Percentiles rank a stretch among this genome's conserved stretches.
These are phyloP conservation scores for Cervus canadensis DNA, from an alignment of 2,113 vertebrate genomes.

Conservation along the genomic window DNA sequence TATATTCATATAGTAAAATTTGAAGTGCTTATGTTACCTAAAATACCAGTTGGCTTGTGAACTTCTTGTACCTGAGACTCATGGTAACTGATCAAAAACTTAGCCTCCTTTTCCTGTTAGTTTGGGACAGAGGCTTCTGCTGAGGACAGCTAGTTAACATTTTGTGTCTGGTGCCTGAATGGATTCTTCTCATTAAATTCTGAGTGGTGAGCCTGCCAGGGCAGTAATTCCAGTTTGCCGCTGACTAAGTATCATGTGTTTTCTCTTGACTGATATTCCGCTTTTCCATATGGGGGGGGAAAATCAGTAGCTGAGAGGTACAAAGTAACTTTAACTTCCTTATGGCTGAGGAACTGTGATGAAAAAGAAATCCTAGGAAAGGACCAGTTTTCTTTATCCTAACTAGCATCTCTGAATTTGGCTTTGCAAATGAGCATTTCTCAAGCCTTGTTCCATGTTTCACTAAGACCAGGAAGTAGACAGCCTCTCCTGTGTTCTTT, in stretches of 20 bases:
- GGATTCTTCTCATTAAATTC: conserved; percentile 20
- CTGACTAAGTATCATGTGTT: conserved; percentile 28
- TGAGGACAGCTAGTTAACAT: not conserved
- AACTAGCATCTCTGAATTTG: not conserved
- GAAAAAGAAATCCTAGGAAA: not conserved
- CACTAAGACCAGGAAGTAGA: not conserved
- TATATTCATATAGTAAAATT: not conserved
- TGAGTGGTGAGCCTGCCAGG: not conserved
- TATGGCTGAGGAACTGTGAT: not conserved
- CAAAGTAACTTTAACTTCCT: not conserved
- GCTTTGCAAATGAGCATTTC: not conserved
- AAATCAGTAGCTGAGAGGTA: not conserved
- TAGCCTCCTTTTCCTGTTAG: not conserved
- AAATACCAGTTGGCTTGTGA: not conserved
- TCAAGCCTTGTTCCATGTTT: not conserved
- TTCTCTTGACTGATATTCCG: not conserved
- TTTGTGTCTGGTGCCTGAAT: not conserved
- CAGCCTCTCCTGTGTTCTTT: not conserved
- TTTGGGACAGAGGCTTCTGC: not conserved
- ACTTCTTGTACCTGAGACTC: not conserved
- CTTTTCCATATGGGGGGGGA: not conserved
- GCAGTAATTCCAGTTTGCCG: not conserved
- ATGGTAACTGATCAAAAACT: not conserved
- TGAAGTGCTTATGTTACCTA: not conserved
- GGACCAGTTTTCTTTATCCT: not conserved